Base-by-base conservation (phyloP, 1,140 invertebrate genomes). In the Asbolus verrucosus region DNA sequence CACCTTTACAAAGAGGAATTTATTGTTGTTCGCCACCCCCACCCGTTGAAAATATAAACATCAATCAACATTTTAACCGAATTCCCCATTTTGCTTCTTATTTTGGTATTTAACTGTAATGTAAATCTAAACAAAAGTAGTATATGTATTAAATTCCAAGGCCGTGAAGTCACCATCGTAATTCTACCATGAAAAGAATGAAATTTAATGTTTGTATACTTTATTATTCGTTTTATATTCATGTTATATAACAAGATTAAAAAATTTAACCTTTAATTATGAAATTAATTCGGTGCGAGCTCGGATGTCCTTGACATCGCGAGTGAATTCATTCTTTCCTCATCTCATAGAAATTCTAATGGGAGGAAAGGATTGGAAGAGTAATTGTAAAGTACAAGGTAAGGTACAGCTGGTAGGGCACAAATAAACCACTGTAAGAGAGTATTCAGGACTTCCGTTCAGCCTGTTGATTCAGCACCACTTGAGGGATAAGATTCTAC, bases 391-490 rank as follows among this genome's bases (percentile, higher is more conserved):
- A 41, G 30, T 66, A 46, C 30, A 18, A 60, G 33, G 63, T 66
- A 65, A 21, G 14, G 67, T 62, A 54, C 67, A 69, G 66, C 70
- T 72, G 71, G 68, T 70, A 65, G 62, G 61, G 60, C 73, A 77
- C 70, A 75, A 73, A 71, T 68, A 70, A 76, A 76, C 76, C 73
- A 75, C 74, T 72, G 69, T 70, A 60, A 43, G 19, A 21, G 61
- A 50, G 41, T 61, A 70, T 66, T 70, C 30, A 65, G 70, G 50
- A 70, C 71, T 75, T 77, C 76, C 76, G 76, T 67, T 73, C 67
- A 70, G 76, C 76, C 76, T 77, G 76, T 77, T 77, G 76, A 77
- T 77, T 77, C 75, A 73, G 71, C 54, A 75, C 74, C 74, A 75
- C 76, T 77, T 77, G 71, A 76, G 73, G 70, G 70, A 69, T 75